Percentiles rank a stretch among this genome's conserved stretches.
These are phyloP conservation scores for Phyllostomus discolor DNA, from an alignment of 2,113 vertebrate genomes.

Conservation along the genomic window DNA sequence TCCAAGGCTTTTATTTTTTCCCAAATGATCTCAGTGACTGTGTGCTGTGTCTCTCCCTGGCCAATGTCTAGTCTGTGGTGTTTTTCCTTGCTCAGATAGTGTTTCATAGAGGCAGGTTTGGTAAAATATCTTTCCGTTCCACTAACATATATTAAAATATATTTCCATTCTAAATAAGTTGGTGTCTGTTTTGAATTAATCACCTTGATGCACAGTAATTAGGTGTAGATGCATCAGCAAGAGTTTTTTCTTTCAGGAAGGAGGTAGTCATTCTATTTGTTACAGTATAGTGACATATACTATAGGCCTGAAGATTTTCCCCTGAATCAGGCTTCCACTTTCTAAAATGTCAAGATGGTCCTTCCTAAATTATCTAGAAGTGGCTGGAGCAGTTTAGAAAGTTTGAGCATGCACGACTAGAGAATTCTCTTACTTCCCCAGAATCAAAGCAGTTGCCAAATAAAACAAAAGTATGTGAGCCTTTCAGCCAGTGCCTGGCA, in stretches of 20 bases:
- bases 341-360: neutral
- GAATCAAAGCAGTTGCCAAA: neutral
- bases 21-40: constrained; percentile 72
- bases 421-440: neutral
- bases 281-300: neutral
- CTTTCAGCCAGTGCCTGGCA: neutral
- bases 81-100: constrained; percentile 78
- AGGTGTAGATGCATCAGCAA: neutral
- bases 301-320: neutral
- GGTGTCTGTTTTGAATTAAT: constrained; percentile 74
- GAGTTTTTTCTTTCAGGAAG: neutral
- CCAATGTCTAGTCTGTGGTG: constrained; percentile 71
- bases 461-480: neutral
- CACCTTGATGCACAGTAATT: neutral
- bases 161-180: constrained; percentile 77
- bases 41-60: constrained; percentile 71
- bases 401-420: neutral
- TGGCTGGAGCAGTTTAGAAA: neutral
- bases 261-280: neutral
- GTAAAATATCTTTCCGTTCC: constrained; percentile 56
- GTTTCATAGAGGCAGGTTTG: constrained; percentile 77
- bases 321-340: neutral
- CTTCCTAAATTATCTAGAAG: neutral
- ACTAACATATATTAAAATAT: constrained; percentile 71
- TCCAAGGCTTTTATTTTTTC: constrained; percentile 69